Percentiles rank a stretch among this genome's conserved stretches.
Conservation (phyloP, 1,140 invertebrate genomes). For the Diprion similis region DNA sequence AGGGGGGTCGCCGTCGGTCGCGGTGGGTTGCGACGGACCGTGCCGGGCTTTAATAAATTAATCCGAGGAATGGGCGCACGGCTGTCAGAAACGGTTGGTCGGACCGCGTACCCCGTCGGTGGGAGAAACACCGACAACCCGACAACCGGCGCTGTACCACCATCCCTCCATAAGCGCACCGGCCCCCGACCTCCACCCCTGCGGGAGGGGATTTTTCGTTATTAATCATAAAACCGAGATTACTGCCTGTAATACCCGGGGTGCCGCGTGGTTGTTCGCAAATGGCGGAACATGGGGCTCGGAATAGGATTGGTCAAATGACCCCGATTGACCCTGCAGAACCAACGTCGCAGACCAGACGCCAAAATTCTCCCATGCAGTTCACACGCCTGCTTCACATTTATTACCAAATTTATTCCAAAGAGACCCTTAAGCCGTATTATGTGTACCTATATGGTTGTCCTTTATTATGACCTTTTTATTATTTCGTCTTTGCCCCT, state of each 20-base stretch:
- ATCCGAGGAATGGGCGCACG: conserved; percentile 31
- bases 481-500: too few species aligned
- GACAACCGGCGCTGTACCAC: background rate
- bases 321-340: background rate
- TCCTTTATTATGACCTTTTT: too few species aligned
- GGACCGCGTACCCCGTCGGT: background rate
- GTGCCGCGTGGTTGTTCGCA: background rate
- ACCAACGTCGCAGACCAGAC: too few species aligned
- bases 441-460: too few species aligned
- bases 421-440: too few species aligned
- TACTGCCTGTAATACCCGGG: conserved; percentile 13
- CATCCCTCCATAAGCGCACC: conserved; percentile 17
- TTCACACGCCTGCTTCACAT: too few species aligned
- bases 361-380: too few species aligned
- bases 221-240: conserved; percentile 39
- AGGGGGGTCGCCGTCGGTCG: background rate
- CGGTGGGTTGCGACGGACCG: conserved; percentile 9
- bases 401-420: too few species aligned
- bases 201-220: conserved; percentile 26
- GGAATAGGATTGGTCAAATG: background rate
- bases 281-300: background rate
- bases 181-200: background rate
- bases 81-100: conserved; percentile 11
- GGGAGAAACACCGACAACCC: background rate
- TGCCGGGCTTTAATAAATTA: conserved; percentile 42